Evolutionary conservation across 64 coral and sea anemone genomes (phyloP).

Genomic region (Dendrophyllia cribrosa): DNA sequence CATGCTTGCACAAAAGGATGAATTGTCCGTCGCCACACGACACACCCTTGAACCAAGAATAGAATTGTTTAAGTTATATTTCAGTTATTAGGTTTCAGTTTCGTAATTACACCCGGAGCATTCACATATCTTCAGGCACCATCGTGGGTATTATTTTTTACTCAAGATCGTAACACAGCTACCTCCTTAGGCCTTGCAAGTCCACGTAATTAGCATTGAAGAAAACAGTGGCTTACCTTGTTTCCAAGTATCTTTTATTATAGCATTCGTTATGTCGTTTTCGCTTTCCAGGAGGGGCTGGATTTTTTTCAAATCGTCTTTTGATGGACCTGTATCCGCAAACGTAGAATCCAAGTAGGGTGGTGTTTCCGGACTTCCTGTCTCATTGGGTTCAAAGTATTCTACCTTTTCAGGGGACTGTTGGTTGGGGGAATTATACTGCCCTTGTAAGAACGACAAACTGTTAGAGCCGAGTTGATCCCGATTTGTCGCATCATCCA

Average conservation of each 20-base stretch:
- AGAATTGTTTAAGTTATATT: too few species aligned
- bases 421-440: not conserved
- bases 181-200: too few species aligned
- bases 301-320: conserved; percentile 26
- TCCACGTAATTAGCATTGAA: too few species aligned
- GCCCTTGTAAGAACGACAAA: conserved; percentile 1
- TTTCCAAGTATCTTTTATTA: conserved; percentile 29
- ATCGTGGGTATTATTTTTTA: too few species aligned
- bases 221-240: conserved; percentile 1
- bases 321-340: conserved; percentile 29
- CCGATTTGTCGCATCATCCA: conserved; percentile 2
- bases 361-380: not conserved
- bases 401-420: not conserved
- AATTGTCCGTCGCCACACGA: too few species aligned
- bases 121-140: too few species aligned
- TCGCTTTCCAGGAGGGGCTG: conserved; percentile 18
- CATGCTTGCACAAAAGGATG: too few species aligned
- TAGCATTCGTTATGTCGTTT: conserved; percentile 18
- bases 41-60: too few species aligned
- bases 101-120: too few species aligned
- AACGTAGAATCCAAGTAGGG: conserved; percentile 38
- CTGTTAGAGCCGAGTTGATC: not conserved
- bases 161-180: too few species aligned
- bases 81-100: too few species aligned
- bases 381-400: conserved; percentile 37